Evolutionary conservation across 2,888 invertebrate species (phyloP), one percentile per base, ranked within the genome.

Genomic region (Caenorhabditis wallacei): DNA sequence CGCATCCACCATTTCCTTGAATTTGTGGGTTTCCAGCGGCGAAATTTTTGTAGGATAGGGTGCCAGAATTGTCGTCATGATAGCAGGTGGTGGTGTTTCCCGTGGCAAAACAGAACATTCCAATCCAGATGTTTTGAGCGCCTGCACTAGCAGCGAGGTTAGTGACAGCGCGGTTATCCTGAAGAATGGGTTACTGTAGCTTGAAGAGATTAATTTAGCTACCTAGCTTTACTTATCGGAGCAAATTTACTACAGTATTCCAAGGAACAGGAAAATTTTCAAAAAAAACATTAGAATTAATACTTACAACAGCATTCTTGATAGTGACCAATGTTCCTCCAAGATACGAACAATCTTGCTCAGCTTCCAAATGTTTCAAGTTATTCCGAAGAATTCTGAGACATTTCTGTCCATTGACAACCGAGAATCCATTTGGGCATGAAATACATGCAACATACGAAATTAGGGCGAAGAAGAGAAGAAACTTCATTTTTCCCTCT

Each of bases 291-390:
- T n/a, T 30, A 30, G 30, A 30, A 30, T 30, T 30, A 30, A 48
- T 24, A 63, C 72, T 72, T 20, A 72, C 61, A 26, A 63, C 26
- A 24, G 63, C 24, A 53, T 51, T 53, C 43, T 61, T 53, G 4
- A 40, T 26, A 43, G 43, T 72, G 30, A 59, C 70, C n/a, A 72
- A 24, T 11, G 72, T 72, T 11, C 72, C 63, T 26, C 72, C 72
- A n/a, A 63, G 30, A 16, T 30, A 53, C 13, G 13, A 16, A 43
- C 72, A 72, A 8, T 61, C 30, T 20, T 24, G 37, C 11, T 53
- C 54, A 10, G 72, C 72, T 10, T 63, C 72, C 11, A 24, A 24
- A 43, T 63, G 72, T 13, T 72, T 61, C 20, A 54, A n/a, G 16
- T 18, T 40, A 3, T 40, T 54, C 13, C n/a, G 37, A 18, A 53